These are phyloP conservation scores for Antheraea yamamai DNA, from an alignment of 2,888 invertebrate genomes.

Conservation along the genomic window DNA sequence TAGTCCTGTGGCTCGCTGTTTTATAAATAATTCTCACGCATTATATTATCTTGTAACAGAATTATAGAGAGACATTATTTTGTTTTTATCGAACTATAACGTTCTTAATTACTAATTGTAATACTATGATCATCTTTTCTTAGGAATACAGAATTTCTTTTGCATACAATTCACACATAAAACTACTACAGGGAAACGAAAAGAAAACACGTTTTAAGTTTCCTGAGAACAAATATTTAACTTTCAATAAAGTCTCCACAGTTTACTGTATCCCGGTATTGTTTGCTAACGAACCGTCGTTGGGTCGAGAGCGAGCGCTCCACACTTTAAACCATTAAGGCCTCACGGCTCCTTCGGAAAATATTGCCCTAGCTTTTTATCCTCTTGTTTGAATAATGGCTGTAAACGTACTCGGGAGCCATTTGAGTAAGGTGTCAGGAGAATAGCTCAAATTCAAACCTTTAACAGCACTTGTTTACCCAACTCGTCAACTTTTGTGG, in stretches of 20 bases:
- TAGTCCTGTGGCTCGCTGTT: no score
- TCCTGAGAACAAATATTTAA: slow-evolving; percentile 20
- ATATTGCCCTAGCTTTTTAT: slow-evolving; percentile 81
- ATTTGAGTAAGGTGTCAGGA: slow-evolving; percentile 77
- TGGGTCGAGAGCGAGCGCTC: slow-evolving; percentile 68
- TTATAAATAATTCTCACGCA: no score
- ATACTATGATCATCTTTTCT: neutral
- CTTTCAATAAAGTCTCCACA: slow-evolving; percentile 44
- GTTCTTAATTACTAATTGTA: no score
- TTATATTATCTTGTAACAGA: no score
- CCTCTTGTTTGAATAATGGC: slow-evolving; percentile 81
- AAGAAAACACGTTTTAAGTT: neutral
- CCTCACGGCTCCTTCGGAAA: slow-evolving; percentile 76
- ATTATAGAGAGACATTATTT: no score
- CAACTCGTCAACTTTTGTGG: slow-evolving; percentile 74
- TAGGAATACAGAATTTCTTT: neutral
- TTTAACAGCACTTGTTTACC: slow-evolving; percentile 78
- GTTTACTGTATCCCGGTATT: slow-evolving; percentile 55
- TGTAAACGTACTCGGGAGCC: slow-evolving; percentile 76
- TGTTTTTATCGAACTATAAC: no score
- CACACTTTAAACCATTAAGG: slow-evolving; percentile 80
- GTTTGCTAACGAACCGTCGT: slow-evolving; percentile 79
- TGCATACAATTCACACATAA: neutral
- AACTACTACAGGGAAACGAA: neutral
- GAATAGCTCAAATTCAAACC: slow-evolving; percentile 73